Base-by-base conservation (phyloP, 2,797 vertebrate species). In the Natrix natrix region DNA sequence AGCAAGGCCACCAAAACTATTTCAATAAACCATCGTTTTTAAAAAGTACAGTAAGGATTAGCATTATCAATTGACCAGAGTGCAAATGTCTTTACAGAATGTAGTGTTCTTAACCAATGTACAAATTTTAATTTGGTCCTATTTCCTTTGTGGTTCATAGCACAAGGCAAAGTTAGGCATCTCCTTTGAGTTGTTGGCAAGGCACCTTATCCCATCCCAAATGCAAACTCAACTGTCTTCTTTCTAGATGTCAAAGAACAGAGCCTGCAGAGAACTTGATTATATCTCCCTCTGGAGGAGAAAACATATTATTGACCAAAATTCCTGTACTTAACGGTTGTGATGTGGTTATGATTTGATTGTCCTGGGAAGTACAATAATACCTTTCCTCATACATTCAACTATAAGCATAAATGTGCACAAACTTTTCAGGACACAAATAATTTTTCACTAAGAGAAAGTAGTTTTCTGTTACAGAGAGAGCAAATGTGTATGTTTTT, bases 221-320 rank as follows among this genome's bases (percentile, higher is more conserved):
- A 60, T 43, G 14, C 3, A 1, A 86, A 90, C 3, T 8, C n/a
- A 55, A 8, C 0, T 37, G 12, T 48, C 43, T 37, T 14, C 8
- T 16, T 32, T 87, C 1, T 61, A 89, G 22, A 17, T 11, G 43
- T 13, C 55, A n/a, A 48, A 20, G 20, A 32, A 86, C 74, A 66
- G 24, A 87, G 52, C 16, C 37, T 91, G 26, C 6, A 57, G 37
- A 93, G 83, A 87, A 55, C 13, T 91, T 28, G 17, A 48, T 37
- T 91, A 43, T 28, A 91, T 55, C 54, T 56, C 61, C 92, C 61
- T 55, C 89, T 93, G 61, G 89, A 87, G 92, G 89, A 74, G 48
- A 32, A 24, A 87, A 1, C 26, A 2, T 59, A 63, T 56, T 43
- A 52, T 7, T 74, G 61, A 69, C 78, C 54, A 13, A 87, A 87